Conservation (phyloP, 1,140 invertebrate species). For the Tachypleus tridentatus region DNA sequence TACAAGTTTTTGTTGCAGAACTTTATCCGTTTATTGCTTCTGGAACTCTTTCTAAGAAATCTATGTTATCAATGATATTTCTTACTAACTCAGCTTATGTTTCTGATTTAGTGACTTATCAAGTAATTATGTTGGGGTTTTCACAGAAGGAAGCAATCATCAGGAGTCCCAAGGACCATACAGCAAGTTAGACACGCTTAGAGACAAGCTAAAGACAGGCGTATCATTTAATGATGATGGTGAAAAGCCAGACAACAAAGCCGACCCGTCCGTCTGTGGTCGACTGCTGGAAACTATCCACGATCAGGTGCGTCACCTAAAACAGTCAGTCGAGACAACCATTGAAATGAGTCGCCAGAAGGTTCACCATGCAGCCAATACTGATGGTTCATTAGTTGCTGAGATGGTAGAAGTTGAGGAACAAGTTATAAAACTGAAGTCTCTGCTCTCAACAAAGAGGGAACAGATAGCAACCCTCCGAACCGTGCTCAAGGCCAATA, state of each 20-base stretch:
- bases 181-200: conserved; percentile 18
- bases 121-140: no score
- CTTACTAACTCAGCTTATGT: no score
- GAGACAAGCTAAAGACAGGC: conserved; percentile 19
- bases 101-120: no score
- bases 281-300: conserved; percentile 63
- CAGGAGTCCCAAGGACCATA: not conserved
- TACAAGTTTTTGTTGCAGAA: no score
- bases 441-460: conserved; percentile 85
- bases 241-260: conserved; percentile 15
- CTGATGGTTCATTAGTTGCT: conserved; percentile 9
- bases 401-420: conserved; percentile 39
- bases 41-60: no score
- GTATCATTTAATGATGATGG: conserved; percentile 17
- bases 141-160: no score
- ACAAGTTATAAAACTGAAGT: conserved; percentile 46
- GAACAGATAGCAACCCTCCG: conserved; percentile 96
- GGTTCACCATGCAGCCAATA: not conserved
- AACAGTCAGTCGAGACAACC: conserved; percentile 73
- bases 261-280: conserved; percentile 35
- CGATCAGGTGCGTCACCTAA: conserved; percentile 84
- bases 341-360: conserved; percentile 45
- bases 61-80: no score
- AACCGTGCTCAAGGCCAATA: conserved; percentile 97
- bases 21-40: no score